Base-by-base conservation (phyloP, 2,113 vertebrate species). In the Corythornis vintsioides region DNA sequence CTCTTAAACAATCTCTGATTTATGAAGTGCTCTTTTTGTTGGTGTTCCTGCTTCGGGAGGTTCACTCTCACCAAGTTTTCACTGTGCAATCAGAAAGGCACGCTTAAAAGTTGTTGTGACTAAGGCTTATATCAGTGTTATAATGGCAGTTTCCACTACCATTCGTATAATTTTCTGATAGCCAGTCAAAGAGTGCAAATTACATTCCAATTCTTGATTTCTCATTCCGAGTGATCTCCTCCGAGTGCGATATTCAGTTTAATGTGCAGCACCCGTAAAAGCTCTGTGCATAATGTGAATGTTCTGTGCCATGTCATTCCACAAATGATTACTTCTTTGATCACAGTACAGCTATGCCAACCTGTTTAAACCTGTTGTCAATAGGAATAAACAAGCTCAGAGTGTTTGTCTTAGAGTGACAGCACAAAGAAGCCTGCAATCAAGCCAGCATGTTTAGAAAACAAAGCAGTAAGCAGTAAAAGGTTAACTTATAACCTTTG, bases 401-500 rank as follows among this genome's bases (percentile, higher is more conserved):
- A 69, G 69, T 73, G 38, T 64, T 92, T 86, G 52, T 43, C 65
- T 83, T 52, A 40, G 86, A 79, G 18, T 91, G 76, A 92, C 52
- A 92, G 71, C 90, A 71, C 47, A 95, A 81, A 95, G 47, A 40
- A 94, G 55, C 24, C 82, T 96, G 64, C 31, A 86, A 83, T 92
- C 57, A 63, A 86, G 33, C 29, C 12, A 2, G 19, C 14, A 19
- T 7, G 16, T 77, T 84, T 59, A 88, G 82, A 86, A 94, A 21
- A 76, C 45, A 90, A 94, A 78, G 42, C 56, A 80, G 22, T 65
- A 93, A 93, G 86, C n/a, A 48, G 70, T 56, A 82, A 86, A 79
- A 92, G 71, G 64, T 86, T 96, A 92, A 94, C 13, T 90, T 78
- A 42, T 57, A 48, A 59, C 42, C 70, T 78, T 74, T 89, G 65